phyloP scores from a whole-genome alignment of 2,797 vertebrate species.

The Monodelphis domestica region DNA sequence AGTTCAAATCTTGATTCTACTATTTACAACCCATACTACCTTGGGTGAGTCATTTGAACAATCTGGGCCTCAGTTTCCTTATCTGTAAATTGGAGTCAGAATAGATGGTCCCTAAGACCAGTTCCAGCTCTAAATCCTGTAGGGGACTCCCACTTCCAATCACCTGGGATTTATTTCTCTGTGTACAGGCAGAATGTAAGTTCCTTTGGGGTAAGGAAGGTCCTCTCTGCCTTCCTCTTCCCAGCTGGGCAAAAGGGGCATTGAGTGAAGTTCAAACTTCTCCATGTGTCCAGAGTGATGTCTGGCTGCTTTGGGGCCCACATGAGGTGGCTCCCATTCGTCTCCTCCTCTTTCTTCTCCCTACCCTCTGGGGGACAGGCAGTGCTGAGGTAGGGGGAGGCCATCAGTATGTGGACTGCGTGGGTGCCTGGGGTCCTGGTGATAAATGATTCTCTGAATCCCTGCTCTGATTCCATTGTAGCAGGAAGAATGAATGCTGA shows the following conservation, averaged over 20 bases:
- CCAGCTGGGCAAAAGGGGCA: not conserved
- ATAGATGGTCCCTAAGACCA: not conserved
- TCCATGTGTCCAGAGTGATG: not conserved
- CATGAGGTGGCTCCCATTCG: not conserved
- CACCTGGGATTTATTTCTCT: not conserved
- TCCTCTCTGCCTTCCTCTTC: not conserved
- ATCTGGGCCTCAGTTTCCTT: not conserved
- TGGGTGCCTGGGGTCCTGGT: not conserved
- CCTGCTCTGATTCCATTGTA: not conserved
- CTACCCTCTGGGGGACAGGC: not conserved
- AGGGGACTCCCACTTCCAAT: not conserved
- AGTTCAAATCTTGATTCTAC: not conserved
- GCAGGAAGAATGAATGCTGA: slow-evolving; percentile 25
- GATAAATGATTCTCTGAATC: not conserved
- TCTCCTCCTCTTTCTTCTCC: too few species aligned
- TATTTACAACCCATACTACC: not conserved
- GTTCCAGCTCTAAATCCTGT: not conserved
- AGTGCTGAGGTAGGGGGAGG: not conserved
- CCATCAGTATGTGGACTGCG: not conserved
- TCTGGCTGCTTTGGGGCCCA: not conserved
- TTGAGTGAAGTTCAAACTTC: not conserved
- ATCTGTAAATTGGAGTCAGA: not conserved
- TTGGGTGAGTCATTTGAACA: not conserved
- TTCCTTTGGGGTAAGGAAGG: not conserved
- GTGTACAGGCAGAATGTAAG: not conserved